These are phyloP conservation scores for Parnassius smintheus DNA, from an alignment of 2,888 invertebrate species.

Conservation along the genomic window DNA sequence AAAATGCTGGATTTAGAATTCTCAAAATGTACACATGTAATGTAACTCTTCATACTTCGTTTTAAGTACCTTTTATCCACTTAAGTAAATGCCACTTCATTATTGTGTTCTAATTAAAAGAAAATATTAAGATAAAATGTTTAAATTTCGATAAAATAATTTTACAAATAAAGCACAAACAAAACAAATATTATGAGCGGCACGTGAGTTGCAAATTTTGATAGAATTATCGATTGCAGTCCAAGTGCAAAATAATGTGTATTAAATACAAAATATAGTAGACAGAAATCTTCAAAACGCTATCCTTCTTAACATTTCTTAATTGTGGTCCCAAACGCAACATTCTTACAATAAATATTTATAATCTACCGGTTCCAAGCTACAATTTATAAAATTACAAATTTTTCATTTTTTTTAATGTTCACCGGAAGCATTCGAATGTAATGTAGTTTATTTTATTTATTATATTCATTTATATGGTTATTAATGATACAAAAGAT, in stretches of 20 bases:
- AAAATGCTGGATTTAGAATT: conserved; percentile 18
- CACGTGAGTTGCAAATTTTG: neutral
- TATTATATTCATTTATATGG: too few species aligned
- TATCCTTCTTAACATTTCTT: conserved; percentile 4
- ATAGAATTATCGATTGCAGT: neutral
- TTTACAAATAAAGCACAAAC: neutral
- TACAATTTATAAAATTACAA: too few species aligned
- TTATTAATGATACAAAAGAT: too few species aligned
- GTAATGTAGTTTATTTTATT: too few species aligned
- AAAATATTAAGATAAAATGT: neutral
- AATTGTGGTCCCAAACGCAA: conserved; percentile 19
- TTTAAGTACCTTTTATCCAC: conserved; percentile 22
- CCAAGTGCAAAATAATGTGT: neutral
- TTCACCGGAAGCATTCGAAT: too few species aligned
- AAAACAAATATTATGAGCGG: neutral
- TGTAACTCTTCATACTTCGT: conserved; percentile 8
- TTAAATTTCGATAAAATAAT: neutral
- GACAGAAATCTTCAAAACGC: conserved; percentile 6
- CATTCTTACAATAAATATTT: neutral
- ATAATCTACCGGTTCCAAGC: too few species aligned
- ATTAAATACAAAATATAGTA: neutral
- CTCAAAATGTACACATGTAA: conserved; percentile 6
- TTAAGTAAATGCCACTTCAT: conserved; percentile 26
- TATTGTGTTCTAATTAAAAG: neutral
- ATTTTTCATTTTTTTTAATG: too few species aligned